A percentile compares a stretch with the other conserved stretches of the same genome.
Conservation (phyloP, 2,888 invertebrate genomes). For the Meteorus cinctellus region DNA sequence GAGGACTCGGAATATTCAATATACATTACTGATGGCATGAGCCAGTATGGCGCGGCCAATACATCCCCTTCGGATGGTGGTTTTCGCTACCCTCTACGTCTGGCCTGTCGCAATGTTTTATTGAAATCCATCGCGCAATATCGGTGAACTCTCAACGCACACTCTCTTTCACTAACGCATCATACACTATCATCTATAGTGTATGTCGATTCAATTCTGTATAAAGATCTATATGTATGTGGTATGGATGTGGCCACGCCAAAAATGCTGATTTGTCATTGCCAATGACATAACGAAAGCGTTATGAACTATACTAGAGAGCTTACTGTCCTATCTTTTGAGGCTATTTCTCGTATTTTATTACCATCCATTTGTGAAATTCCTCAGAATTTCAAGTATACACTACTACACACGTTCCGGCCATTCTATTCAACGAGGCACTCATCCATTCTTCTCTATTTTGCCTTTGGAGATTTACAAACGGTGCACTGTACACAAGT, state of each 20-base stretch:
- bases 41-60: constrained; percentile 38
- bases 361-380: constrained; percentile 29
- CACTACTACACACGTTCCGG: constrained; percentile 1
- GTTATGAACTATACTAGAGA: constrained; percentile 16
- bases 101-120: constrained; percentile 67
- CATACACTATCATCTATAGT: constrained; percentile 44
- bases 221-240: constrained; percentile 11
- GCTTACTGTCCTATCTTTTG: constrained; percentile 26
- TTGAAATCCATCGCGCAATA: constrained; percentile 66
- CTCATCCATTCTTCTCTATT: background rate
- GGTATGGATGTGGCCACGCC: constrained; percentile 37
- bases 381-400: constrained; percentile 29
- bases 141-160: constrained; percentile 39
- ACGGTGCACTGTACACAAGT: background rate
- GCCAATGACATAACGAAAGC: constrained; percentile 17
- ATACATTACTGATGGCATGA: constrained; percentile 58
- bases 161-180: constrained; percentile 49
- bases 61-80: constrained; percentile 34
- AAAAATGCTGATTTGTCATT: constrained; percentile 46
- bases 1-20: constrained; percentile 59
- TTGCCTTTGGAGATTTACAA: background rate
- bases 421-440: background rate
- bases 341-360: constrained; percentile 18
- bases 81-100: constrained; percentile 47
- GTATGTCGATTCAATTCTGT: constrained; percentile 19